Base-by-base conservation (phyloP, 2,888 invertebrate species). In the Lepidochrysops patricia region DNA sequence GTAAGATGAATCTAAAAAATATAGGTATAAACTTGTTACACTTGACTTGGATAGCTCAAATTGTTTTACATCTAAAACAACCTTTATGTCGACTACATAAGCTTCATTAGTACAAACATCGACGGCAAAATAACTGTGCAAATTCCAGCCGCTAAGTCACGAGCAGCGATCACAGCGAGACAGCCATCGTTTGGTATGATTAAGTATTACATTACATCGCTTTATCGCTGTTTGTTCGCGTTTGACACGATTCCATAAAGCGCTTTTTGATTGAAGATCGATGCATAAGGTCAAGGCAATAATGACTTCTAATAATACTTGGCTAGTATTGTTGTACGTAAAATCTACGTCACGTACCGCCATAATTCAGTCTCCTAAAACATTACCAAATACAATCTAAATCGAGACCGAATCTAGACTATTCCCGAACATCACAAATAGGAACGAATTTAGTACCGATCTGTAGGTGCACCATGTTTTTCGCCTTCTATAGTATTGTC, bases 271-370 rank as follows among this genome's bases (percentile, higher is more conserved):
- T 54, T 29, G 29, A 54, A 15, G 54, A 54, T 32, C 32, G 15
- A 29, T 19, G 54, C 32, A 15, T 27, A 6, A 19, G 32, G 29
- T 66, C 67, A 62, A 64, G 68, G 66, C 70, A 67, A 68, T 68
- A 68, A 68, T 67, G 68, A 54, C 29, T 54, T 54, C 19, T 54
- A n/a, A n/a, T n/a, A n/a, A n/a, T n/a, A n/a, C n/a, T n/a, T n/a
- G n/a, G n/a, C n/a, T 35, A n/a, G 35, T 37, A 13, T 19, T 19
- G 19, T 23, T 43, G 4, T 1, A 43, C 7, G 15, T 43, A 43
- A 43, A 43, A 43, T 15, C 43, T 0, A 4, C 4, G 43, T 43
- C 43, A 43, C 43, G 43, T 43, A 23, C 43, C 4, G 1, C 23
- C 9, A 23, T 19, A 43, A 43, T 43, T 43, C 19, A 1, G 43